Evolutionary conservation across 2,113 vertebrate species (phyloP).

Genomic region (Caranx ignobilis): DNA sequence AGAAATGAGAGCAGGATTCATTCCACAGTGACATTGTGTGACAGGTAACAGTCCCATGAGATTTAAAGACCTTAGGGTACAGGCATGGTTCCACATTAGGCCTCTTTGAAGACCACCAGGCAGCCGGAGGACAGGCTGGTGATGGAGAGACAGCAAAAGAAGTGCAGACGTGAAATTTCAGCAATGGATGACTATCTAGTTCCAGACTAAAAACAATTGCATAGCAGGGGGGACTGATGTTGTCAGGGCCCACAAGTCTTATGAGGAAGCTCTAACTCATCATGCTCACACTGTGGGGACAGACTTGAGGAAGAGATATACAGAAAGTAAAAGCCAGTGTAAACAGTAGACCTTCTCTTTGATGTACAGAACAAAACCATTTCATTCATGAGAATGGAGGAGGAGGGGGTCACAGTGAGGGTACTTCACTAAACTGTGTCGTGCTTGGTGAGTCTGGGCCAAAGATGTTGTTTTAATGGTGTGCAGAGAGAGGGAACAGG

Average conservation of each 20-base stretch:
- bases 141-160: not conserved
- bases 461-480: conserved; percentile 77
- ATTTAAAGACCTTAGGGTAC: conserved; percentile 12
- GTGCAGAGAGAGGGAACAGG: conserved; percentile 68
- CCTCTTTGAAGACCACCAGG: conserved; percentile 32
- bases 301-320: conserved; percentile 25
- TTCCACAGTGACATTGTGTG: conserved; percentile 13
- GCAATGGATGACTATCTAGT: conserved; percentile 1
- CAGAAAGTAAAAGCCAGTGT: conserved; percentile 38
- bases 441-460: conserved; percentile 48
- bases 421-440: conserved; percentile 50
- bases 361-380: conserved; percentile 56
- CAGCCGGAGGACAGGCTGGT: conserved; percentile 16
- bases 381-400: conserved; percentile 60
- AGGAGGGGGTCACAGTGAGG: conserved; percentile 51
- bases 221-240: conserved; percentile 27
- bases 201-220: conserved; percentile 30
- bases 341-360: conserved; percentile 58
- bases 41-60: conserved; percentile 4
- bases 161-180: not conserved
- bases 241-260: conserved; percentile 26
- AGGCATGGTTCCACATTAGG: not conserved
- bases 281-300: conserved; percentile 15
- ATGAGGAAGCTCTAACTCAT: conserved; percentile 5
- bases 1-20: conserved; percentile 30